phyloP scores from a whole-genome alignment of 2,113 vertebrate genomes.

The Camelus bactrianus region DNA sequence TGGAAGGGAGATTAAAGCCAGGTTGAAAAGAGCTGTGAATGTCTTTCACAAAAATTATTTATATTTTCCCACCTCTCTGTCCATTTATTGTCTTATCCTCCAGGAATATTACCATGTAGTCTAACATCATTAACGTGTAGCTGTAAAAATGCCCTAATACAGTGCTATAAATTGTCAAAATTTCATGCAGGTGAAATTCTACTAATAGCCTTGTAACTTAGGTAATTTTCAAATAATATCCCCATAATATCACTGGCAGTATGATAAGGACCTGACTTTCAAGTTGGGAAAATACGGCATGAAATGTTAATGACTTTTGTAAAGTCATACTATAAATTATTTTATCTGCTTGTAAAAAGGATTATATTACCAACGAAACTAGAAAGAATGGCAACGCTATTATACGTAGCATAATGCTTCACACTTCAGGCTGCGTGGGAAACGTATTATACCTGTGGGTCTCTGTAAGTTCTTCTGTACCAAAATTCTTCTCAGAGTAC shows the following conservation, averaged over 20 bases:
- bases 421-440: not conserved
- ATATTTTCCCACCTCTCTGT: not conserved
- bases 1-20: not conserved
- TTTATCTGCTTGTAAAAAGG: slow-evolving; percentile 27
- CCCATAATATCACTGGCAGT: not conserved
- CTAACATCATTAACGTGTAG: not conserved
- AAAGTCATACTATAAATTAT: slow-evolving; percentile 8
- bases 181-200: not conserved
- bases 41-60: not conserved
- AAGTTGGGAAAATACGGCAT: slow-evolving; percentile 25
- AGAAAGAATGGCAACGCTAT: not conserved
- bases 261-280: slow-evolving; percentile 20
- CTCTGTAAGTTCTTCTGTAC: slow-evolving; percentile 96
- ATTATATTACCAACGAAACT: not conserved
- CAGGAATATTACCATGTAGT: not conserved
- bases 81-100: not conserved
- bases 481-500: slow-evolving; percentile 94
- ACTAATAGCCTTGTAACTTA: not conserved
- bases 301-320: slow-evolving; percentile 47
- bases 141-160: not conserved
- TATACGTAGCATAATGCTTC: not conserved
- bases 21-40: not conserved
- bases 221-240: slow-evolving; percentile 36
- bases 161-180: not conserved
- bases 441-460: slow-evolving; percentile 92